These are phyloP conservation scores for Caprella mutica DNA, from an alignment of 2,888 invertebrate species.

Conservation along the genomic window DNA sequence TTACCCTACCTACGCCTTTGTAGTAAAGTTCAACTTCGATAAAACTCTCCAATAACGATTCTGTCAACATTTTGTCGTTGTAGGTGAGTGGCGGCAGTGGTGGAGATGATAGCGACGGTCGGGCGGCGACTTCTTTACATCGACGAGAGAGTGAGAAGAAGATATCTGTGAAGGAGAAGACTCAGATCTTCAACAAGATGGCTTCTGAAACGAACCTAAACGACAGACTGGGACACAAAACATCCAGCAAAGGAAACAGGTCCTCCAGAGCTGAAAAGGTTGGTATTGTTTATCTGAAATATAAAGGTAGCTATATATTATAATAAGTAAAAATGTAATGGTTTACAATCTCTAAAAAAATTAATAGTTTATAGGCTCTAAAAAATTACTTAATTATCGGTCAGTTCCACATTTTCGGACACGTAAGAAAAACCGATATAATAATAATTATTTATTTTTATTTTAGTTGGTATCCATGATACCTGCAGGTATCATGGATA, in stretches of 20 bases:
- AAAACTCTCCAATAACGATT: background rate
- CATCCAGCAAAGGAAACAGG: conserved; percentile 23
- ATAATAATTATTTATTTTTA: no score
- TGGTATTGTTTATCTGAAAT: conserved; percentile 1
- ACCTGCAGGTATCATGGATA: no score
- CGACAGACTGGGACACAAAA: conserved; percentile 9
- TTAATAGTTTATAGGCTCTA: no score
- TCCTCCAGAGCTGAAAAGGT: conserved; percentile 29
- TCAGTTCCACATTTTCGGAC: no score
- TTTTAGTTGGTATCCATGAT: no score
- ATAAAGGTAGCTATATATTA: no score
- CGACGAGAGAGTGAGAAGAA: conserved; percentile 42
- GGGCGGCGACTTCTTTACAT: background rate
- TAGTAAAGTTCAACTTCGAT: no score
- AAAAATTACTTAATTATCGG: no score
- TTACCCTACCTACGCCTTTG: no score
- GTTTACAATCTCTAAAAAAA: no score
- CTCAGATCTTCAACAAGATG: conserved; percentile 82
- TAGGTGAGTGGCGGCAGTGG: background rate
- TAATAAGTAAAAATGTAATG: no score
- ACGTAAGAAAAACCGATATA: no score
- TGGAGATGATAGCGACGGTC: conserved; percentile 2
- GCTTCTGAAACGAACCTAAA: conserved; percentile 58
- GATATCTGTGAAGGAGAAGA: conserved; percentile 81
- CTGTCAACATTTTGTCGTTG: background rate